These are phyloP conservation scores for Mesodorylaimus sp. DNA, from an alignment of 2,888 invertebrate genomes.

Conservation along the genomic window DNA sequence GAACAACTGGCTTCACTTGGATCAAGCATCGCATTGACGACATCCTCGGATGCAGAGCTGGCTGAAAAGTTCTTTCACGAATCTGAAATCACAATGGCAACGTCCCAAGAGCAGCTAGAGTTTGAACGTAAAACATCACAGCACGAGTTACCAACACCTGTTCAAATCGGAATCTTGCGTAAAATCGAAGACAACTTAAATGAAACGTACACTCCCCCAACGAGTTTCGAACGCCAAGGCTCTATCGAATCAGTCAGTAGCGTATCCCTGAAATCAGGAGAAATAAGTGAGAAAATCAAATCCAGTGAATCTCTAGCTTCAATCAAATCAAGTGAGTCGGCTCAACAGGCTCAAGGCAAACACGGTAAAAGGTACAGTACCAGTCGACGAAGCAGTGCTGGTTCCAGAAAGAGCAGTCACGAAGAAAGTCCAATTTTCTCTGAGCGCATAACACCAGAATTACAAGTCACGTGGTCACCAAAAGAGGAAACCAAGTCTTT, in stretches of 20 bases:
- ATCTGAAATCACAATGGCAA: no score
- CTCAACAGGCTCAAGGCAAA: neutral
- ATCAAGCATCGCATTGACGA: no score
- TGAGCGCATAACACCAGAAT: constrained; percentile 11
- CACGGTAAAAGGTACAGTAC: constrained; percentile 4
- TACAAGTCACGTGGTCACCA: constrained; percentile 8
- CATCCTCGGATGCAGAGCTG: no score
- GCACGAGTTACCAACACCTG: no score
- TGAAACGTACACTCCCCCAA: no score
- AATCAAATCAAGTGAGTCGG: constrained; percentile 5
- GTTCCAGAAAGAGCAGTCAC: constrained; percentile 8
- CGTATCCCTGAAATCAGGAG: neutral
- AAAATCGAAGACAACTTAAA: no score
- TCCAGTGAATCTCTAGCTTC: constrained; percentile 7
- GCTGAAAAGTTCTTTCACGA: no score
- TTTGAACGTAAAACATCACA: no score
- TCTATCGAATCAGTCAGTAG: neutral
- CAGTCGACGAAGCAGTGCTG: constrained; percentile 10
- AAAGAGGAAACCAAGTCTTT: neutral
- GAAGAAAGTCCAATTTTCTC: constrained; percentile 10
- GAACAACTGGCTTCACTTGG: neutral
- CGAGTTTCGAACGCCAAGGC: neutral
- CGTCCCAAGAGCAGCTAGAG: no score
- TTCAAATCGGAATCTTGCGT: no score
- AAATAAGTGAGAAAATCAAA: neutral